These are phyloP conservation scores for Drosophila suzukii DNA, from an alignment of 1,140 invertebrate species.

Conservation along the genomic window DNA sequence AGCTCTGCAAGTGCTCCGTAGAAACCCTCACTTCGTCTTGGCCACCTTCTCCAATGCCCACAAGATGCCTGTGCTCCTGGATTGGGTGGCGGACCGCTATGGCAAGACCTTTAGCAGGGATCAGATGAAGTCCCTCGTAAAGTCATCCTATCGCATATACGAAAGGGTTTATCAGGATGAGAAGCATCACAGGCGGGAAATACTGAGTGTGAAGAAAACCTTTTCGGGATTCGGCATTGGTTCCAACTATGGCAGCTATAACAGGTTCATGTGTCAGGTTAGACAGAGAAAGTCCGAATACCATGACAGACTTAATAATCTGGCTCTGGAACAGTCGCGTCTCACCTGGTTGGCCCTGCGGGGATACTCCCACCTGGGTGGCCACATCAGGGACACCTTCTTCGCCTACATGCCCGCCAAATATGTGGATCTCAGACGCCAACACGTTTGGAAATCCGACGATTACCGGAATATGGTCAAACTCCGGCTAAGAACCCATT, in stretches of 20 bases:
- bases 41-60: conserved; percentile 74
- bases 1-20: conserved; percentile 42
- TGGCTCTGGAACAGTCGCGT: conserved; percentile 40
- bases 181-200: too few relatives aligned
- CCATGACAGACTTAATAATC: conserved; percentile 27
- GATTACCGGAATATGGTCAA: conserved; percentile 35
- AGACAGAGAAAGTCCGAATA: conserved; percentile 4
- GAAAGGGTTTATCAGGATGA: not conserved
- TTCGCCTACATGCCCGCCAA: conserved; percentile 74
- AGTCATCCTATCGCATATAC: conserved; percentile 4
- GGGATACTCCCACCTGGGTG: conserved; percentile 41
- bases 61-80: conserved; percentile 54
- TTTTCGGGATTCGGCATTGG: too few relatives aligned
- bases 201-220: not conserved
- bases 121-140: conserved; percentile 16
- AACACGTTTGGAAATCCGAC: conserved; percentile 14
- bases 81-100: conserved; percentile 71
- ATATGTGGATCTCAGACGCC: conserved; percentile 37
- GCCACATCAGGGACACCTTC: conserved; percentile 43
- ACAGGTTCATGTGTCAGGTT: not conserved
- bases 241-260: not conserved
- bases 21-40: conserved; percentile 63
- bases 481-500: not conserved
- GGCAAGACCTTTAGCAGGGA: conserved; percentile 46
- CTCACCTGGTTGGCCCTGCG: conserved; percentile 56